Percentiles rank a stretch among this genome's conserved stretches.
Evolutionary conservation across 2,797 vertebrate species (phyloP).

Genomic region (Limosa lapponica): DNA sequence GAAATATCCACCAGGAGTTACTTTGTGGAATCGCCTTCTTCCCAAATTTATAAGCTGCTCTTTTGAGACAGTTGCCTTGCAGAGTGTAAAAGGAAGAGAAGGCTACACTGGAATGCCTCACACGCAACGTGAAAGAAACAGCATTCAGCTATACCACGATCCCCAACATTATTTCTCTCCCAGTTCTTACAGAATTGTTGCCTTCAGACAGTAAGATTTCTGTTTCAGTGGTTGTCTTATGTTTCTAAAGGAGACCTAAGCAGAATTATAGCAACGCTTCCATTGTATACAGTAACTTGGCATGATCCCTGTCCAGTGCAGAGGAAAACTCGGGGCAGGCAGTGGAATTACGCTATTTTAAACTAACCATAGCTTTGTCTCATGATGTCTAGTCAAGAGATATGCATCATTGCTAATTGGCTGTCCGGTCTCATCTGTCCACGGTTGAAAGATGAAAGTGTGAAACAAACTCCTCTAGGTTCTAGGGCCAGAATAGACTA

Average conservation of each 20-base stretch:
- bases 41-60: background rate
- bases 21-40: background rate
- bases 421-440: conserved; percentile 10
- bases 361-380: background rate
- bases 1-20: background rate
- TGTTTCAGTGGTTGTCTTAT: background rate
- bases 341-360: background rate
- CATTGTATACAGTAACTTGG: background rate
- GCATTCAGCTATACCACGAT: background rate
- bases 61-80: background rate
- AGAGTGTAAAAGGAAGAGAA: background rate
- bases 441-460: conserved; percentile 21
- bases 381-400: conserved; percentile 15
- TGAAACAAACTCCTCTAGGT: background rate
- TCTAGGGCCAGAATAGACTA: background rate
- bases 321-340: background rate
- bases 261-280: background rate
- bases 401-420: background rate
- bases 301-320: background rate
- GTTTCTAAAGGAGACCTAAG: background rate
- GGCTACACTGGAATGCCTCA: background rate
- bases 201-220: background rate
- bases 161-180: background rate
- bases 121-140: accelerated
- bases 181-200: background rate